phyloP scores from a whole-genome alignment of 2,888 invertebrate genomes.

The Scaptomyza polygonia region DNA sequence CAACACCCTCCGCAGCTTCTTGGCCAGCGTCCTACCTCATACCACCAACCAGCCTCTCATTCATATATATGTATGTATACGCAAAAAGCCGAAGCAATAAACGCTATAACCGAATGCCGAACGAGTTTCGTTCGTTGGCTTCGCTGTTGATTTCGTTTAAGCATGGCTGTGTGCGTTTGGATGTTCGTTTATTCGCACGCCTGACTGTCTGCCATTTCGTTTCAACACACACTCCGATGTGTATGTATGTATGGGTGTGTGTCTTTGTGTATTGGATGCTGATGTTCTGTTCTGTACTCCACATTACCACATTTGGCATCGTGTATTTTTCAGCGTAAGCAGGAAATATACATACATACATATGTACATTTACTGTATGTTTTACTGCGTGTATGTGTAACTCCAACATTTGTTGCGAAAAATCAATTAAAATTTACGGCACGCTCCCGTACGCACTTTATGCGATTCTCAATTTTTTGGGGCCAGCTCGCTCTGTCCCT shows the following conservation, averaged over 20 bases:
- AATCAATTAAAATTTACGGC: constrained; percentile 78
- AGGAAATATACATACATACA: constrained; percentile 31
- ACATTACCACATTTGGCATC: constrained; percentile 64
- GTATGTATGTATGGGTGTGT: constrained; percentile 11
- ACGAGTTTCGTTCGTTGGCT: constrained; percentile 33
- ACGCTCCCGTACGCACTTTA: constrained; percentile 51
- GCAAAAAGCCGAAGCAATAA: constrained; percentile 41
- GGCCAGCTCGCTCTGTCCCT: not conserved
- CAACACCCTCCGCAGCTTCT: constrained; percentile 30
- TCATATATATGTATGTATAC: constrained; percentile 71
- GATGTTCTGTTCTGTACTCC: constrained; percentile 60
- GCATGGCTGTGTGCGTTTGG: constrained; percentile 14
- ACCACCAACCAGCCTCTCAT: constrained; percentile 51
- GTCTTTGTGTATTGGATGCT: constrained; percentile 40
- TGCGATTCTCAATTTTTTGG: constrained; percentile 10
- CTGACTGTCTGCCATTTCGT: constrained; percentile 70
- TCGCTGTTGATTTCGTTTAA: constrained; percentile 30
- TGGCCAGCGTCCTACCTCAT: constrained; percentile 5
- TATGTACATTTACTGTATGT: constrained; percentile 13
- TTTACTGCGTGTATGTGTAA: constrained; percentile 14
- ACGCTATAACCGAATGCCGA: constrained; percentile 41
- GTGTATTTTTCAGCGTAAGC: constrained; percentile 55
- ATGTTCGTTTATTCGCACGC: constrained; percentile 65
- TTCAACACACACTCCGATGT: constrained; percentile 44
- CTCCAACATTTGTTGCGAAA: constrained; percentile 65